A percentile compares a stretch with the other conserved stretches of the same genome.
phyloP scores from a whole-genome alignment of 2,113 vertebrate species.

The Menidia beryllina region DNA sequence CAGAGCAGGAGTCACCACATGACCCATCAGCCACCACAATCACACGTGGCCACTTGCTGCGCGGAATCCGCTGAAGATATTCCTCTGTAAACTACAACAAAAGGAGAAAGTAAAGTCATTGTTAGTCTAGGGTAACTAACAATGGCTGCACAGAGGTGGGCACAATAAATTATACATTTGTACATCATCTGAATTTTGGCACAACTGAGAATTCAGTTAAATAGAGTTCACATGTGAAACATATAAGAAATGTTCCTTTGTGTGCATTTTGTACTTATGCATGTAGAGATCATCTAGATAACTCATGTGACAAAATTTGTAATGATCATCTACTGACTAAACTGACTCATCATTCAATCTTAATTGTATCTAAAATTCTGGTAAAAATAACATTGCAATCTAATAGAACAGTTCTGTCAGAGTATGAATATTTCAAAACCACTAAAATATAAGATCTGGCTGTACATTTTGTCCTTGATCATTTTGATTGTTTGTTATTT shows the following conservation, averaged over 20 bases:
- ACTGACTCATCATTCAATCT: not conserved
- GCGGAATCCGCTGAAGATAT: slow-evolving; percentile 76
- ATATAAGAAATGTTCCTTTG: not conserved
- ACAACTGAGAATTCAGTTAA: too few relatives aligned
- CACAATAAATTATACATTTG: too few relatives aligned
- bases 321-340: not conserved
- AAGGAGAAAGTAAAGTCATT: not conserved
- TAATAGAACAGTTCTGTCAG: too few relatives aligned
- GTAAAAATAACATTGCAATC: not conserved
- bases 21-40: slow-evolving; percentile 80
- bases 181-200: too few relatives aligned
- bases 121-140: too few relatives aligned
- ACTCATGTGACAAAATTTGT: not conserved
- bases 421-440: too few relatives aligned
- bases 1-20: slow-evolving; percentile 81
- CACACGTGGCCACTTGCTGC: slow-evolving; percentile 73
- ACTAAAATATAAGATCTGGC: too few relatives aligned
- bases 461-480: too few relatives aligned
- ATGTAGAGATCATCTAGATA: not conserved
- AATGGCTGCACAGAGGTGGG: too few relatives aligned
- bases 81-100: slow-evolving; percentile 76
- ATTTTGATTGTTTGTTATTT: slow-evolving; percentile 3
- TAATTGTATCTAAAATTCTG: not conserved
- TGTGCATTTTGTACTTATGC: not conserved
- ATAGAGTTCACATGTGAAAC: not conserved